Base-by-base conservation (phyloP, 2,888 invertebrate species). In the Drosophila prostipennis region DNA sequence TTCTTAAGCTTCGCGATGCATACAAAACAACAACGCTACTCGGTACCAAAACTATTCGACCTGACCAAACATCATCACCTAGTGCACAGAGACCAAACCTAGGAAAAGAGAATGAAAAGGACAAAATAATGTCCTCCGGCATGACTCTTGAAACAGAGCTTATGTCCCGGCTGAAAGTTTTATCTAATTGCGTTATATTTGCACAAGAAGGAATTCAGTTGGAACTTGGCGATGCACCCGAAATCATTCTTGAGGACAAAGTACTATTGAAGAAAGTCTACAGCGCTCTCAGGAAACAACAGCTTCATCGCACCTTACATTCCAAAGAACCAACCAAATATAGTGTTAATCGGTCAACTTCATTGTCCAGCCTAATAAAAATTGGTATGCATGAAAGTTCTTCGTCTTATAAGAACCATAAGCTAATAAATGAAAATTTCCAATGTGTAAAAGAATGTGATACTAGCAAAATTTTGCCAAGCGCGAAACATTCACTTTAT, bases 221-320 rank as follows among this genome's bases (percentile, higher is more conserved):
- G 16, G 16, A 51, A 7, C 10, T 79, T 0, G 95, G 96, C 74
- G 94, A 93, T 90, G 94, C 96, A 63, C 78, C 95, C 95, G 56
- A 95, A 95, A 82, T 2, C 6, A 93, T 96, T 54, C 91, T 96
- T 56, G 95, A 95, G 10, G 95, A 96, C 90, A 93, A 96, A 80
- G 95, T 94, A 85, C 93, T 96, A 29, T 92, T 96, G 56, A 96
- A 95, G 34, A 89, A 88, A 67, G 87, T 91, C 4, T 91, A 91
- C 61, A 90, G 89, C 48, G 77, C 82, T 36, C 79, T 91, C 13
- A 91, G 91, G 39, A 91, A 91, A 57, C 90, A 91, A 54, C 91
- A 91, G 61, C 69, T 91, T 3, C 90, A 91, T 69, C 87, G 91
- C 6, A 80, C 89, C 42, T 70, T 91, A 79, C 88, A 91, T 86